Conservation (phyloP, 1,140 invertebrate genomes). For the Papilio polytes region DNA sequence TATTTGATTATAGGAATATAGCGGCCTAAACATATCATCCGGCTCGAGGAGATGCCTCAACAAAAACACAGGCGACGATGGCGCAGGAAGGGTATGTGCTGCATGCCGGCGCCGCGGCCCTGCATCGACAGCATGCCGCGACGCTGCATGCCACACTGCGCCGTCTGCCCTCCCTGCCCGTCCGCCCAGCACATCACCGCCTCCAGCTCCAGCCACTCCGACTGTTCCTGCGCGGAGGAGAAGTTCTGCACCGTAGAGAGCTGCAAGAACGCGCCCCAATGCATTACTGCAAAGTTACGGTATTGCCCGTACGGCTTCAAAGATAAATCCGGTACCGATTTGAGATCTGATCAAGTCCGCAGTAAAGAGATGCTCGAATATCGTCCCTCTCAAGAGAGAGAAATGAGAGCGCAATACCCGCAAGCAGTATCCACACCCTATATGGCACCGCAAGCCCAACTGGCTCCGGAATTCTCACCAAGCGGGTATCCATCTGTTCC, state of each 20-base stretch:
- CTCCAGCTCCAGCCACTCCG: conserved; percentile 31
- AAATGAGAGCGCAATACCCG: neutral
- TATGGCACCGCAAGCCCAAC: neutral
- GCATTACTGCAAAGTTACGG: conserved; percentile 25
- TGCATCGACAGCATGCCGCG: conserved; percentile 40
- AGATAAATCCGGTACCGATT: neutral
- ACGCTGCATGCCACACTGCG: conserved; percentile 22
- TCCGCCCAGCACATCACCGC: neutral
- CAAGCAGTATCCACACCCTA: conserved; percentile 2
- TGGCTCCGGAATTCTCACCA: neutral
- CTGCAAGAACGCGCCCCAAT: conserved; percentile 38
- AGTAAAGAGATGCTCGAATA: conserved; percentile 11
- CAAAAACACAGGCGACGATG: conserved; percentile 30
- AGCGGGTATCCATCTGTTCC: conserved; percentile 2
- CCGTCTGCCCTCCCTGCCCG: neutral
- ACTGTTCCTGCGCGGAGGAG: conserved; percentile 40
- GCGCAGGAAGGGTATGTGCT: conserved; percentile 3
- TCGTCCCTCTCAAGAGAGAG: neutral
- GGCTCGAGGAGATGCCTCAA: conserved; percentile 25
- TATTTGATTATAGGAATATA: neutral
- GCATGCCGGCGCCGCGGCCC: conserved; percentile 12
- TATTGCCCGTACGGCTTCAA: conserved; percentile 37
- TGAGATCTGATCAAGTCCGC: neutral
- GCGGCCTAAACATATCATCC: conserved; percentile 9
- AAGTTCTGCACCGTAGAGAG: conserved; percentile 40